Evolutionary conservation across 2,797 vertebrate genomes (phyloP), one percentile per base, ranked within the genome.

Genomic region (Sarcoramphus papa): DNA sequence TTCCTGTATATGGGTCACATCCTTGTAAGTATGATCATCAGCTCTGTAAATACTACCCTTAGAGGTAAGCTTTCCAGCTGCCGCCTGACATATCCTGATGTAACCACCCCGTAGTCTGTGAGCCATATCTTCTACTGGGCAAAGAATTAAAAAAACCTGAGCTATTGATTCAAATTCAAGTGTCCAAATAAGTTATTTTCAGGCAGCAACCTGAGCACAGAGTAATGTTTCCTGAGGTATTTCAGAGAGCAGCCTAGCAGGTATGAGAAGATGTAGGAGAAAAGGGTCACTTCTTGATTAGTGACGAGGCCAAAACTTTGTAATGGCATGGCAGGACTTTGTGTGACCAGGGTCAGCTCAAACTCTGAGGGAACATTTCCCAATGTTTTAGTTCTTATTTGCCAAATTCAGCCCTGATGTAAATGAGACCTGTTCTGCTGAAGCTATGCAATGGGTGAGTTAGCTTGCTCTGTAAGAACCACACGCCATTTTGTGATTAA

Each of bases 1-100:
- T 95, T 96, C 95, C 97, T 91, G 73, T 84, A 19, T 69, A 45
- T 2, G 17, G 87, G 54, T 83, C 62, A 77, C 53, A 93, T 92
- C 50, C 83, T 92, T 91, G 80, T 20, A 88, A 88, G 50, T 65
- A 45, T 2, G 6, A 70, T 83, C 84, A 83, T 56, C 72, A 86
- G 33, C 40, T 92, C 87, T 88, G 75, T 62, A 85, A 91, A 78
- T 70, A 65, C 48, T 70, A 6, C 28, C 45, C 53, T 84, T 48
- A 73, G 51, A 64, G 69, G 87, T 81, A 78, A 75, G 62, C 6
- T 62, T 92, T 94, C 79, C 76, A 93, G 48, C 81, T 95, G 75
- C 84, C 1, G 12, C 67, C 64, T 88, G 57, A 72, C 62, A 62
- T 40, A 41, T 41, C 56, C 72, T 77, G 53, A 90, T 0, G 2